Percentiles rank a stretch among this genome's conserved stretches.
Evolutionary conservation across 2,888 invertebrate genomes (phyloP).

Genomic region (Tuta absoluta): DNA sequence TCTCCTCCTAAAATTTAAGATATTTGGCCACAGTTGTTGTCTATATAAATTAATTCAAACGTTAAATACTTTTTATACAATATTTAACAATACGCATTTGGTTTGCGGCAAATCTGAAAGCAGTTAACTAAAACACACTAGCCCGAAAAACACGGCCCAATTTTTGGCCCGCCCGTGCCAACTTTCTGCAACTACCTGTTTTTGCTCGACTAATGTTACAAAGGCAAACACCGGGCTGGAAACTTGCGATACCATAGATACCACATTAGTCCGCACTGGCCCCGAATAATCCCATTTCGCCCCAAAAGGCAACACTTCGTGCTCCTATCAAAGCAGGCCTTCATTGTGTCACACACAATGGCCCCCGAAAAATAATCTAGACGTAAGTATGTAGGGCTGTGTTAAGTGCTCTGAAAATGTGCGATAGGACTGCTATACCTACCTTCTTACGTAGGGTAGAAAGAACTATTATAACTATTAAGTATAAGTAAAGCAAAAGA

Average conservation of each 20-base stretch:
- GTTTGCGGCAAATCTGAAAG: neutral
- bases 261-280: slow-evolving; percentile 36
- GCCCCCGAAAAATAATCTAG: slow-evolving; percentile 39
- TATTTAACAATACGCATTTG: neutral
- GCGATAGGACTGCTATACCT: neutral
- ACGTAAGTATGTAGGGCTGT: slow-evolving; percentile 31
- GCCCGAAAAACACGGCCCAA: neutral
- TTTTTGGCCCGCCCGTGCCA: neutral
- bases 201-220: neutral
- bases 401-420: slow-evolving; percentile 9
- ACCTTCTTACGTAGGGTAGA: too few species aligned
- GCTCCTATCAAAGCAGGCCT: slow-evolving; percentile 40
- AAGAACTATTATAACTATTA: too few species aligned
- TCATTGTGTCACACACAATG: slow-evolving; percentile 46
- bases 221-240: neutral
- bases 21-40: too few species aligned
- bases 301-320: slow-evolving; percentile 34
- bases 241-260: slow-evolving; percentile 12
- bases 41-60: too few species aligned
- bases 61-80: too few species aligned
- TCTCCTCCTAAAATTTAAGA: too few species aligned
- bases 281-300: slow-evolving; percentile 42
- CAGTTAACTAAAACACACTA: neutral
- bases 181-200: slow-evolving; percentile 1
- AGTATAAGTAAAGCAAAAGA: too few species aligned